Evolutionary conservation across 2,113 vertebrate species (phyloP).

Genomic region (Apistogramma diplotaenia): DNA sequence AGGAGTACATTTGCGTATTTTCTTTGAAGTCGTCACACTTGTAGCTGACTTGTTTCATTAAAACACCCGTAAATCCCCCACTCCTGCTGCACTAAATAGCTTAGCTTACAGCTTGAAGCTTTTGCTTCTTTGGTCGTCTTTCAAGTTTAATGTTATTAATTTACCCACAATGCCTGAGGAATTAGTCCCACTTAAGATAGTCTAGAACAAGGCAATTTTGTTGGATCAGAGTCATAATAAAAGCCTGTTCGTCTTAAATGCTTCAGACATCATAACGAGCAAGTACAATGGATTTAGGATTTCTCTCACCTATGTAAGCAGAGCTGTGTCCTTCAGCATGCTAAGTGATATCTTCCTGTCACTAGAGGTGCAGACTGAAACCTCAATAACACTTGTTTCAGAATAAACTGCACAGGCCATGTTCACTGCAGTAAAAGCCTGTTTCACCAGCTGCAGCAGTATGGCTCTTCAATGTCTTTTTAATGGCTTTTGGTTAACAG

Average conservation of each 20-base stretch:
- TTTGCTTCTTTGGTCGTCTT: background rate
- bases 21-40: background rate
- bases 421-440: background rate
- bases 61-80: background rate
- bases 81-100: background rate
- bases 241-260: background rate
- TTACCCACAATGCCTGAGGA: background rate
- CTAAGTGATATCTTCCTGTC: background rate
- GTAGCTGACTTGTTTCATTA: background rate
- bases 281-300: background rate
- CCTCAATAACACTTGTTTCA: background rate
- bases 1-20: background rate
- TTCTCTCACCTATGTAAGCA: background rate
- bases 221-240: conserved; percentile 2
- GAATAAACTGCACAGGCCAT: background rate
- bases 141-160: background rate
- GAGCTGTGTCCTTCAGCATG: conserved; percentile 1
- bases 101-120: background rate
- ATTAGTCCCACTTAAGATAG: conserved; percentile 5
- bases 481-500: conserved; percentile 39
- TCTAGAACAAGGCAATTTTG: background rate
- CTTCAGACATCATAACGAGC: background rate
- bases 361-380: background rate
- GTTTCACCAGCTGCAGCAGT: conserved; percentile 12
- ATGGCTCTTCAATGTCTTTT: conserved; percentile 36